phyloP scores from a whole-genome alignment of 2,113 vertebrate species.

The Oreochromis spilurus region DNA sequence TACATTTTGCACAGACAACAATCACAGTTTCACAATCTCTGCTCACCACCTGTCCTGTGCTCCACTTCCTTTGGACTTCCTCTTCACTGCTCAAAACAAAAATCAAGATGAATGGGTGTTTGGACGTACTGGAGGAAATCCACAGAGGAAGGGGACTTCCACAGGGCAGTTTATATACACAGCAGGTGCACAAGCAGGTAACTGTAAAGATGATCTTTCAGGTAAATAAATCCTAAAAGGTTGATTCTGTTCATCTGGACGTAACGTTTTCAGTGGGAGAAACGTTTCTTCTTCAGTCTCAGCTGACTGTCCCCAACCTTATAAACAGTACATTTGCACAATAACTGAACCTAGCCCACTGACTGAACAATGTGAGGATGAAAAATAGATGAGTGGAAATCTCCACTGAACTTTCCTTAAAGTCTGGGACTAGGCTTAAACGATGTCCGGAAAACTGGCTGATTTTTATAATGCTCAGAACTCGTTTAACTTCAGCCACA shows the following conservation, averaged over 20 bases:
- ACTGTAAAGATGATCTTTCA: not conserved
- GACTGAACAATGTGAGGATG: not conserved
- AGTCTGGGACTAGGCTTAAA: rapidly evolving
- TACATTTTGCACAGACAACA: not conserved
- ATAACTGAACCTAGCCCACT: not conserved
- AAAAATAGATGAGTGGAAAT: not conserved
- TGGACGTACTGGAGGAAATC: not conserved
- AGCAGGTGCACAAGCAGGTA: not conserved
- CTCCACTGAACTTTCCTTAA: not conserved
- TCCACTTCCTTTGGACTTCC: not conserved
- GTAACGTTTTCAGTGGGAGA: rapidly evolving
- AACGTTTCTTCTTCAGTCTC: not conserved
- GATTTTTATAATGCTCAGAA: not conserved
- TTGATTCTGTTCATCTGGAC: not conserved
- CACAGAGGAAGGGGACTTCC: not conserved
- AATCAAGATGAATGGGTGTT: not conserved
- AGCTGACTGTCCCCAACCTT: not conserved
- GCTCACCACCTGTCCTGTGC: not conserved
- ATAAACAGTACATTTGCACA: not conserved
- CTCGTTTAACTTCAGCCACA: not conserved
- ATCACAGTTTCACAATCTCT: not conserved
- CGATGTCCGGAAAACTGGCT: not conserved
- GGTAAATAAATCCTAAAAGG: not conserved
- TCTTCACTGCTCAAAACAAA: not conserved
- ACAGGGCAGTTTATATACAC: not conserved